Conservation (phyloP, 2,888 invertebrate species). For the Hermaeophaga mercurialis region DNA sequence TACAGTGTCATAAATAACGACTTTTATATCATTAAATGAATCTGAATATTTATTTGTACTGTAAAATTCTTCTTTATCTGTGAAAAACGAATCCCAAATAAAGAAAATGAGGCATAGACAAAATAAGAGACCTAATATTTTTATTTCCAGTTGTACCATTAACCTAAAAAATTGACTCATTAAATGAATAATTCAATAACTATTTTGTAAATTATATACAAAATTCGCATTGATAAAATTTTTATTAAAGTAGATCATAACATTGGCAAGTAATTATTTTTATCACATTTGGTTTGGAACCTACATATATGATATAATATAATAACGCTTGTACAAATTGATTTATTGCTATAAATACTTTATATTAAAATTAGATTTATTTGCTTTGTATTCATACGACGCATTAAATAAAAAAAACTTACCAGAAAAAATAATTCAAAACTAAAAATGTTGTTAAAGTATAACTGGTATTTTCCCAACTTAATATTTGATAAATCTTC, state of each 20-base stretch:
- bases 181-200: background rate
- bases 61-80: slow-evolving; percentile 36
- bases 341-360: no score
- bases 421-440: slow-evolving; percentile 57
- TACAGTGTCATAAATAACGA: slow-evolving; percentile 36
- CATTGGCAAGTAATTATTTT: no score
- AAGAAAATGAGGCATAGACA: slow-evolving; percentile 46
- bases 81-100: slow-evolving; percentile 49
- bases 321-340: no score
- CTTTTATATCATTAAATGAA: slow-evolving; percentile 40
- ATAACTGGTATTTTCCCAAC: slow-evolving; percentile 54
- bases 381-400: no score
- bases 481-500: slow-evolving; percentile 47
- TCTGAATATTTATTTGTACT: slow-evolving; percentile 38
- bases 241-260: no score
- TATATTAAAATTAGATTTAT: no score
- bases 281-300: no score
- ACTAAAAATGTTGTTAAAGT: slow-evolving; percentile 51
- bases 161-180: slow-evolving; percentile 45
- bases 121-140: slow-evolving; percentile 57
- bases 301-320: no score
- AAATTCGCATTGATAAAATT: no score
- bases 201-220: background rate
- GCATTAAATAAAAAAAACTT: no score
- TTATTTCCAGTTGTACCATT: slow-evolving; percentile 52